These are phyloP conservation scores for Zaprionus bogoriensis DNA, from an alignment of 2,888 invertebrate genomes.

Conservation along the genomic window DNA sequence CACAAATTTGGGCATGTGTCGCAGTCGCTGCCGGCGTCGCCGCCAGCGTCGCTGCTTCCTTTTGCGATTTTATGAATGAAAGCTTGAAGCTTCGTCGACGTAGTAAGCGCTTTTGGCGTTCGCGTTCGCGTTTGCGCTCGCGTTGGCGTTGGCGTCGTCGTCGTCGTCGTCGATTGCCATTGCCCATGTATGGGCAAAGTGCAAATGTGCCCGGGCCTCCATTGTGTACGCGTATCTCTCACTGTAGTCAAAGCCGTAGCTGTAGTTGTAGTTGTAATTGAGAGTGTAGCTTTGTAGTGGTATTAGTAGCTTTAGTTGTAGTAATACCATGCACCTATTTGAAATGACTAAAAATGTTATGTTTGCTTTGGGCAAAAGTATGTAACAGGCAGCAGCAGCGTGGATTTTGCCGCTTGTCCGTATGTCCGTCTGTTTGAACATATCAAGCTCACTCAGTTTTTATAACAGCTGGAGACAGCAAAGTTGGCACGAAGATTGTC, in stretches of 20 bases:
- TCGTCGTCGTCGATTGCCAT: conserved; percentile 55
- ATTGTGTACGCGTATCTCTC: conserved; percentile 36
- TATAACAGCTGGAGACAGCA: no score
- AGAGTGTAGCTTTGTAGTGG: no score
- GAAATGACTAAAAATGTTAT: no score
- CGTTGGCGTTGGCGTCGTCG: conserved; percentile 27
- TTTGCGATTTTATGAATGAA: conserved; percentile 76
- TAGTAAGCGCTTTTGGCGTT: conserved; percentile 57
- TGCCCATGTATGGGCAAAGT: conserved; percentile 73
- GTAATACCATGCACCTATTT: no score
- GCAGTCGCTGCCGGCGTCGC: conserved; percentile 37
- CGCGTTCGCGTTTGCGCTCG: conserved; percentile 37
- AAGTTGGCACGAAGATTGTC: no score
- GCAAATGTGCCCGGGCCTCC: conserved; percentile 58
- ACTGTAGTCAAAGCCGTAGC: conserved; percentile 16
- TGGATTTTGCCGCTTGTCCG: no score
- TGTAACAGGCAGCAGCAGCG: no score
- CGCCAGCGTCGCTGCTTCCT: conserved; percentile 63
- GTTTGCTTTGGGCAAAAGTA: no score
- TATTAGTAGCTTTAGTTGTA: no score
- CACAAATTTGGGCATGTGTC: conserved; percentile 75
- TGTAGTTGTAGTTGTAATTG: conserved; percentile 24
- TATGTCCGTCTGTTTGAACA: no score
- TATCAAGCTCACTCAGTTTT: no score
- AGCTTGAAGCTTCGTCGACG: conserved; percentile 62